Evolutionary conservation across 30 jellyfish, hydroid and myxozoan species (phyloP), one percentile per base, ranked within the genome.

Genomic region (Pelagia noctiluca): DNA sequence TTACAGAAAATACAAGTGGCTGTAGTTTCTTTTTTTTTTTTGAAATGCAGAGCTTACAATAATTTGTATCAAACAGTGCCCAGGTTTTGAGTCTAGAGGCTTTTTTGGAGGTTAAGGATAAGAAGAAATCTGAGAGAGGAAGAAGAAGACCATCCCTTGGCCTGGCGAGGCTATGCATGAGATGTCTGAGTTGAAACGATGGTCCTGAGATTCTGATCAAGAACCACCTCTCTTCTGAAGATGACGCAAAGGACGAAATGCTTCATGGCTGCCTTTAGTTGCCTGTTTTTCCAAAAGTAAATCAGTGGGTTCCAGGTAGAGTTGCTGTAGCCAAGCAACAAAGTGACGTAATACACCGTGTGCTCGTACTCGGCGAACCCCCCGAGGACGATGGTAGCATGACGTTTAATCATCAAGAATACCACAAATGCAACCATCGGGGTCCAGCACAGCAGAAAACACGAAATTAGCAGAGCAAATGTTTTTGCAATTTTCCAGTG

Each of bases 401-500:
- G 26, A 23, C 95, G 84, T 21, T 19, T 25, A 42, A 85, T 31
- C 5, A 65, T 19, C 29, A 69, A 53, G 61, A 31, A 85, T 42
- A 85, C 49, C n/a, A 85, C 73, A 21, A 85, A 74, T 24, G 49
- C 26, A 7, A 42, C 78, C 89, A 73, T 38, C 26, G 95, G 95
- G 26, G 95, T 38, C 95, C 95, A 85, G 66, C 82, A 73, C 11
- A 85, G 7, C 19, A 74, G 29, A 26, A 13, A 85, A 38, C 95
- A 61, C 23, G 78, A 87, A 4, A 85, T 75, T n/a, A 85, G 30
- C 84, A 85, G 10, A 0, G 89, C 89, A 18, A 85, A 53, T 8
- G 89, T 74, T 35, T 85, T 85, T 32, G 95, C 95, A 8, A 85
- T 50, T 25, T 49, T 85, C 89, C 89, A 85, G 50, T 84, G 95